These are phyloP conservation scores for Pheosia tremula DNA, from an alignment of 2,888 invertebrate genomes.

Conservation along the genomic window DNA sequence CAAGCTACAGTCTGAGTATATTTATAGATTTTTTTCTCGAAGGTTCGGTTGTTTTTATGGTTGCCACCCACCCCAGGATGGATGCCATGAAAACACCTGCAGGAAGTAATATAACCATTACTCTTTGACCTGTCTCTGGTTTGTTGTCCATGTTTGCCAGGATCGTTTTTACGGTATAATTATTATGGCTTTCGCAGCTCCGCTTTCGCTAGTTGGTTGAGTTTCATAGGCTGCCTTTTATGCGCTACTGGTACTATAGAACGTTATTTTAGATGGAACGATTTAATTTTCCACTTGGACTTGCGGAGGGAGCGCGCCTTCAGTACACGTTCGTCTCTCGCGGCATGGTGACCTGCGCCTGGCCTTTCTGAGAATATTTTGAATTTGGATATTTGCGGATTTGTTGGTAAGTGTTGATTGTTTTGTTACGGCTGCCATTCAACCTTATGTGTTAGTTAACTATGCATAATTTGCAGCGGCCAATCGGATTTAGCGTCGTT, in stretches of 20 bases:
- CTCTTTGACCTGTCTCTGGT: constrained; percentile 1
- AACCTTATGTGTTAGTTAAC: neutral
- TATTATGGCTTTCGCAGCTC: constrained; percentile 19
- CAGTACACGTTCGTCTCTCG: constrained; percentile 36
- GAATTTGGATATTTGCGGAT: neutral
- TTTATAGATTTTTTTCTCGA: no score
- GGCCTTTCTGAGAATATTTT: neutral
- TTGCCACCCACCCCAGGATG: no score
- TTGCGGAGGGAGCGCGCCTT: constrained; percentile 15
- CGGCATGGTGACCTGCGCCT: constrained; percentile 13
- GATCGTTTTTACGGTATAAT: neutral
- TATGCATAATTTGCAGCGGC: neutral
- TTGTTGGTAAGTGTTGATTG: constrained; percentile 2
- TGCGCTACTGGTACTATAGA: constrained; percentile 38
- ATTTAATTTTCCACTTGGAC: constrained; percentile 21
- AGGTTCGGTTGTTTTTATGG: no score
- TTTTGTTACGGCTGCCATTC: neutral
- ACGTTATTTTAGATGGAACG: constrained; percentile 37
- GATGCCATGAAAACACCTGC: no score
- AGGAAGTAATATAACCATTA: constrained; percentile 10
- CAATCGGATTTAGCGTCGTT: neutral
- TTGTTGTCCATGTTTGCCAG: neutral
- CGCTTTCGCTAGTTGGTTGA: constrained; percentile 19
- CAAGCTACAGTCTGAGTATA: no score
- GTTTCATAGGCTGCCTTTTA: constrained; percentile 50